Evolutionary conservation across 2,888 invertebrate genomes (phyloP).

Genomic region (Neoaliturus tenellus): DNA sequence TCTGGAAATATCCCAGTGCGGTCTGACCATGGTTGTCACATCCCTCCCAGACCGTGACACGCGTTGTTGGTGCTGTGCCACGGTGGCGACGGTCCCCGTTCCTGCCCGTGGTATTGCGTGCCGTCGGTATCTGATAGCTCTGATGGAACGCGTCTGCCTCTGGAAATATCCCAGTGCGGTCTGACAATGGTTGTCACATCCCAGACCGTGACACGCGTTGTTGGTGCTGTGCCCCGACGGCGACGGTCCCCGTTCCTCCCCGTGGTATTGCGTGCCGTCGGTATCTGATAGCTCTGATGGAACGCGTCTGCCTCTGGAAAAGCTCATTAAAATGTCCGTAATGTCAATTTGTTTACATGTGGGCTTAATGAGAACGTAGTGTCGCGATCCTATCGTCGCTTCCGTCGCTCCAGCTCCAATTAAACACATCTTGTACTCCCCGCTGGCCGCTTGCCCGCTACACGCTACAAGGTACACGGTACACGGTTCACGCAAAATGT

Average conservation of each 20-base stretch:
- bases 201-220: too few species aligned
- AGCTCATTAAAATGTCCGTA: conserved; percentile 52
- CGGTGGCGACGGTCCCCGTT: too few species aligned
- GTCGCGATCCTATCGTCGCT: conserved; percentile 26
- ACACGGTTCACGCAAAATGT: too few species aligned
- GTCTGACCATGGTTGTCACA: too few species aligned
- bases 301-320: conserved; percentile 11
- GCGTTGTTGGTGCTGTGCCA: too few species aligned
- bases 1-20: too few species aligned
- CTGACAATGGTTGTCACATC: too few species aligned
- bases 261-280: conserved; percentile 21
- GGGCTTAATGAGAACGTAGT: conserved; percentile 49
- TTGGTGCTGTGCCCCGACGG: too few species aligned
- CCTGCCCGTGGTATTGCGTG: not conserved
- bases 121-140: conserved; percentile 12
- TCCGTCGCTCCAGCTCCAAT: conserved; percentile 38
- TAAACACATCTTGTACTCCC: conserved; percentile 34
- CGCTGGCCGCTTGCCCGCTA: not conserved
- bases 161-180: too few species aligned
- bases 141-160: conserved; percentile 21
- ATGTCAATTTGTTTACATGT: conserved; percentile 50
- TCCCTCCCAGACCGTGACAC: too few species aligned
- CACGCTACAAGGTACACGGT: too few species aligned
- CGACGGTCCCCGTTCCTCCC: not conserved
- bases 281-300: conserved; percentile 37